Evolutionary conservation across 1,140 invertebrate genomes (phyloP), one percentile per base, ranked within the genome.

Genomic region (Drosophila sturtevanti): DNA sequence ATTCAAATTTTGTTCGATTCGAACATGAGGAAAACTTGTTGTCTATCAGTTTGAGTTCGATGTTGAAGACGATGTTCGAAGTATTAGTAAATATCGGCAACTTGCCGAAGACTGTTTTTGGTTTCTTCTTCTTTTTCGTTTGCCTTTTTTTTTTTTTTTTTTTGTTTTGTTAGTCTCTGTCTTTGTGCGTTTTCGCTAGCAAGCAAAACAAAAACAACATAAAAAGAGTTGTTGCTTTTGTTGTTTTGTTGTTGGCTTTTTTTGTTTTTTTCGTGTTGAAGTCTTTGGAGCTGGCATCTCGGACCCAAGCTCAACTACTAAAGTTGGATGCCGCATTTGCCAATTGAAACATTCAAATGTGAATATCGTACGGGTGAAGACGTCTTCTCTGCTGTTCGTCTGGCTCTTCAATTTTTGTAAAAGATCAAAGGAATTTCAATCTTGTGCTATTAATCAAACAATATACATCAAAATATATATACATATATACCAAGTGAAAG

Each of bases 271-370:
- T 81, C 71, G 63, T 74, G 71, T 63, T 60, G 72, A 63, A 77
- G 76, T 86, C 73, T 56, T 55, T 63, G 76, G 59, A 65, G 72
- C 59, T 63, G 51, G 63, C 41, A 21, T 48, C 41, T 48, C 41
- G 16, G 9, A n/a, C 4, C 37, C 37, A 48, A 52, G 76, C 76
- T 78, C 68, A 87, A 76, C 79, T 90, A 90, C 82, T 90, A 90
- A 90, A 90, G 89, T 82, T 90, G 80, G 89, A 86, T 68, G 80
- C 89, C 80, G 77, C 84, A 78, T 89, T 89, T 90, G 89, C 80
- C 89, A 90, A 90, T 85, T 81, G 89, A 90, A 91, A 82, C 89
- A 91, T 91, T 91, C 89, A 91, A 90, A 91, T 91, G 86, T 91
- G 90, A 91, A 86, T 91, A 90, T 81, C 89, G 89, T 85, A 87